phyloP scores from a whole-genome alignment of 1,140 invertebrate genomes.

The Bicyclus anynana region DNA sequence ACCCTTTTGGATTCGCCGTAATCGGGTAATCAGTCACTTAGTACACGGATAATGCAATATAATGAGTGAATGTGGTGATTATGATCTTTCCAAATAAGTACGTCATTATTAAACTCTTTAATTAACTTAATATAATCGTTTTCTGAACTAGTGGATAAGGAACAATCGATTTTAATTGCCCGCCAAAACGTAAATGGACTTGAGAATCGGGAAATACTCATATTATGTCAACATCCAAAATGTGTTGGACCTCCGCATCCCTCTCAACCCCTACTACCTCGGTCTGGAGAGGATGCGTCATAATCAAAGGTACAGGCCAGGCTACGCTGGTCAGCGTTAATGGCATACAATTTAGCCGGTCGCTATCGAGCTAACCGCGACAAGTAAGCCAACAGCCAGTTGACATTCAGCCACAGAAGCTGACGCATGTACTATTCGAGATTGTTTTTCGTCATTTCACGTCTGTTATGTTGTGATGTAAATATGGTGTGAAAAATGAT shows the following conservation, averaged over 20 bases:
- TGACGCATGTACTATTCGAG: conserved; percentile 16
- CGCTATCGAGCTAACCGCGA: not conserved
- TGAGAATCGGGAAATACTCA: not conserved
- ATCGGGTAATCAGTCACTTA: no score
- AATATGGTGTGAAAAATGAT: conserved; percentile 9
- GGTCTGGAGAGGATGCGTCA: not conserved
- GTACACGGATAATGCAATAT: no score
- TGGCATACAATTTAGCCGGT: conserved; percentile 11
- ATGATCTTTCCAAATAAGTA: no score
- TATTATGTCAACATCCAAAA: not conserved
- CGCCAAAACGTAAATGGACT: not conserved
- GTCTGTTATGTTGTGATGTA: not conserved
- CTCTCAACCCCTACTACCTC: not conserved
- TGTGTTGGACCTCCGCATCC: not conserved
- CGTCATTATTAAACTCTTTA: no score
- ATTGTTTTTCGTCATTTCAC: not conserved
- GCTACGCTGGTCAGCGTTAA: conserved; percentile 16
- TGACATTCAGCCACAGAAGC: conserved; percentile 22
- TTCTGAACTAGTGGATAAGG: not conserved
- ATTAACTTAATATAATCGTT: not conserved
- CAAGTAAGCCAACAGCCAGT: conserved; percentile 23
- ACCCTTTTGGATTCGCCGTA: no score
- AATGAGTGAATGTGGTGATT: no score
- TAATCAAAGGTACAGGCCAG: conserved; percentile 15
- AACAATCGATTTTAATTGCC: not conserved